Evolutionary conservation across 2,797 vertebrate genomes (phyloP), one percentile per base, ranked within the genome.

Genomic region (Semaprochilodus insignis): DNA sequence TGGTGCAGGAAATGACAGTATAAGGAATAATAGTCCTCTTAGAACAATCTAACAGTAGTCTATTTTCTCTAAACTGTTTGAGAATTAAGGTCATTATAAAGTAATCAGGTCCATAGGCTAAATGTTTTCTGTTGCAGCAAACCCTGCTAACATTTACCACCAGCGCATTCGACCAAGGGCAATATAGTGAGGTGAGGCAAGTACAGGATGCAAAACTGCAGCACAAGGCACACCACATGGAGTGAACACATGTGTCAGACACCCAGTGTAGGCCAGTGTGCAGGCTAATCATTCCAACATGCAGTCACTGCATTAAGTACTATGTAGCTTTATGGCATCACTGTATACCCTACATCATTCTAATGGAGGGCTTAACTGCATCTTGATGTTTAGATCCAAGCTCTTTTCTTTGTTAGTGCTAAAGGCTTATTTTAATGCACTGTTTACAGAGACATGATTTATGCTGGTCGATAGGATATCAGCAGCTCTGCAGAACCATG

Each of bases 151-250:
- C 66, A 55, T 82, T 75, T 73, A 73, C 74, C 66, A 65, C 82
- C 31, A 36, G 72, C 15, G 25, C 71, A 81, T 83, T 83, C 78
- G 80, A 72, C 81, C 82, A 65, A 69, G 78, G 51, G 71, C 44
- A 17, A 59, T 79, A 52, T 36, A 57, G 27, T 27, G 78, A 55
- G 67, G 66, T 57, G 74, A 51, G 77, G 62, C 19, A 36, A 74
- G 77, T 31, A 69, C 74, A 83, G 73, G 44, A 66, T 76, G 44
- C 77, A 25, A 79, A 54, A 72, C 74, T 57, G 55, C 23, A 23
- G 74, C 48, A 87, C 88, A 90, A 81, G 85, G 81, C 54, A 66
- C 77, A 84, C 90, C 92, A 90, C 88, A 89, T 92, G 88, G 86
- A 82, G 90, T 82, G 85, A 89, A 82, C 80, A 89, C 88, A 85